These are phyloP conservation scores for Bombyx mandarina DNA, from an alignment of 1,140 invertebrate species.

Conservation along the genomic window DNA sequence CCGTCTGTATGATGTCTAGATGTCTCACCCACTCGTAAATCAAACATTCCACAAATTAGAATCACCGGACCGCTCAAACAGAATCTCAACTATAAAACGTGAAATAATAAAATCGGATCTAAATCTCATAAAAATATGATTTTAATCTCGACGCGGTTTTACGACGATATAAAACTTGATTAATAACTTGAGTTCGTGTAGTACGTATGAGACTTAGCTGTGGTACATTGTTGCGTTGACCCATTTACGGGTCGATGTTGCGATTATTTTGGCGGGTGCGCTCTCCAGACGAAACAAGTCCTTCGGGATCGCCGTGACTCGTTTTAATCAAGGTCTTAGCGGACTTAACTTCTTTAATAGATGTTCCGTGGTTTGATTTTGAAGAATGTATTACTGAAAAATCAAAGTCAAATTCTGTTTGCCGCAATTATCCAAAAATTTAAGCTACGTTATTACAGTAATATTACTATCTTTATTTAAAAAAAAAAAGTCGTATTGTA, in stretches of 20 bases:
- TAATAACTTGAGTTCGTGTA: slow-evolving; percentile 44
- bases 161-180: slow-evolving; percentile 63
- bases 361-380: too few relatives aligned
- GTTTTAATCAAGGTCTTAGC: slow-evolving; percentile 21
- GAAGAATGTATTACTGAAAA: too few relatives aligned
- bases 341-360: not conserved
- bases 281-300: slow-evolving; percentile 49
- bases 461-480: too few relatives aligned
- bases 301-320: slow-evolving; percentile 22
- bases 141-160: slow-evolving; percentile 57
- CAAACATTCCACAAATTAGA: slow-evolving; percentile 48
- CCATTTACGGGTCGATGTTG: slow-evolving; percentile 33
- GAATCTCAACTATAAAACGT: slow-evolving; percentile 37
- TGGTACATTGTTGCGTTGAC: slow-evolving; percentile 55
- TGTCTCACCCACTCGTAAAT: slow-evolving; percentile 40
- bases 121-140: slow-evolving; percentile 65
- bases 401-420: too few relatives aligned
- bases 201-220: slow-evolving; percentile 30
- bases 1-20: too few relatives aligned
- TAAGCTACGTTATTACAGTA: too few relatives aligned
- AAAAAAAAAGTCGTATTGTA: too few relatives aligned
- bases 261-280: slow-evolving; percentile 47
- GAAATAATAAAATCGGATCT: slow-evolving; percentile 55
- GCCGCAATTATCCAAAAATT: too few relatives aligned
- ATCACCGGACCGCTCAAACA: slow-evolving; percentile 24